Evolutionary conservation across 2,113 vertebrate genomes (phyloP).

Genomic region (Psilopogon haemacephalus): DNA sequence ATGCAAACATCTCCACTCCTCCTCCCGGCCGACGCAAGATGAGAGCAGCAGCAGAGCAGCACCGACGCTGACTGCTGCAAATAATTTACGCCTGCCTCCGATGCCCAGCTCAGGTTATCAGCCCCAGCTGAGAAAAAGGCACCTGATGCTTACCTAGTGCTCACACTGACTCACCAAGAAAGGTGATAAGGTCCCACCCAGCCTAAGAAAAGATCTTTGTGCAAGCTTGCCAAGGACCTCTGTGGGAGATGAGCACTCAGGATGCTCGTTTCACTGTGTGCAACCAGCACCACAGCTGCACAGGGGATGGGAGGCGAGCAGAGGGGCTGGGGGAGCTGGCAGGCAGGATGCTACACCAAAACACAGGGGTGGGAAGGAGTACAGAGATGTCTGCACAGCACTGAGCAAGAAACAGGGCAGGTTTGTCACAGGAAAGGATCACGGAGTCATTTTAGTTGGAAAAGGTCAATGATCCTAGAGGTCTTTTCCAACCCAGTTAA

Average conservation of each 20-base stretch:
- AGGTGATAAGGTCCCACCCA: not conserved
- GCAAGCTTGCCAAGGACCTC: rapidly evolving
- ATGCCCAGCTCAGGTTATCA: not conserved
- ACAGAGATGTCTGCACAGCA: not conserved
- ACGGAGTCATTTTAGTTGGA: too few species aligned
- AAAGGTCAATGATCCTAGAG: too few species aligned
- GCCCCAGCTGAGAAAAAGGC: not conserved
- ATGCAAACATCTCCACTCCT: not conserved
- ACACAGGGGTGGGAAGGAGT: not conserved
- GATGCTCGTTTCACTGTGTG: not conserved
- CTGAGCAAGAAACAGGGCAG: not conserved
- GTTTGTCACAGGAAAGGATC: not conserved
- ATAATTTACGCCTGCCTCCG: not conserved
- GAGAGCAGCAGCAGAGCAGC: not conserved
- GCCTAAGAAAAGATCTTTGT: not conserved
- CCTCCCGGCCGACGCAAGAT: not conserved
- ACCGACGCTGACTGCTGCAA: not conserved
- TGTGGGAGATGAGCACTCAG: rapidly evolving
- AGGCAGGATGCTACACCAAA: not conserved
- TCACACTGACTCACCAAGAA: not conserved
- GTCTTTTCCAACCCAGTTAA: too few species aligned
- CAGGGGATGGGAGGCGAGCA: not conserved
- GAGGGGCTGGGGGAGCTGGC: not conserved
- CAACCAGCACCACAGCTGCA: not conserved
- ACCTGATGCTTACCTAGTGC: not conserved